These are phyloP conservation scores for Heptranchias perlo DNA, from an alignment of 2,113 vertebrate genomes.

Conservation along the genomic window DNA sequence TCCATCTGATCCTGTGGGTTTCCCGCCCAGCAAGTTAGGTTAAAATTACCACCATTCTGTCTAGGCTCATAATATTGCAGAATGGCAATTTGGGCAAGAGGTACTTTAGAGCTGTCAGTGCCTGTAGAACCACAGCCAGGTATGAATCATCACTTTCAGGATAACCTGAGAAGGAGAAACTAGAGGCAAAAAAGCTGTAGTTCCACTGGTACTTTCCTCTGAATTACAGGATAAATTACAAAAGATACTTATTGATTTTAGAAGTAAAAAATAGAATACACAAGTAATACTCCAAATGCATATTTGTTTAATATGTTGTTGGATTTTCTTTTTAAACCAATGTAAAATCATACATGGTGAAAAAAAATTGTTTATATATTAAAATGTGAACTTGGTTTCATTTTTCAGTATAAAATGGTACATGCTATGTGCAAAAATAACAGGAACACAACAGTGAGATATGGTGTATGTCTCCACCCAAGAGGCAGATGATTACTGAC, in stretches of 20 bases:
- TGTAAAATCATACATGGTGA: background rate
- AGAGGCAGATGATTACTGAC: conserved; percentile 12
- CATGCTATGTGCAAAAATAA: background rate
- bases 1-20: background rate
- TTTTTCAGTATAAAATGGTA: background rate
- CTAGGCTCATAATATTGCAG: background rate
- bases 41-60: background rate
- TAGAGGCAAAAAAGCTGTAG: background rate
- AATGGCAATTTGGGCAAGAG: background rate
- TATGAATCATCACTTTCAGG: too few species aligned
- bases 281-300: too few species aligned
- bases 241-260: background rate
- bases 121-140: too few species aligned
- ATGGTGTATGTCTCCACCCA: background rate
- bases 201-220: background rate
- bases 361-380: background rate
- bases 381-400: background rate
- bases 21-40: background rate
- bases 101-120: background rate
- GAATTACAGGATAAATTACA: background rate
- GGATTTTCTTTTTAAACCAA: background rate
- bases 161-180: background rate
- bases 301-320: too few species aligned
- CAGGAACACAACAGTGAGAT: background rate
- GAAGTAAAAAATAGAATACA: too few species aligned